Evolutionary conservation across 2,797 vertebrate species (phyloP).

Genomic region (Acrossocheilus fasciatus): DNA sequence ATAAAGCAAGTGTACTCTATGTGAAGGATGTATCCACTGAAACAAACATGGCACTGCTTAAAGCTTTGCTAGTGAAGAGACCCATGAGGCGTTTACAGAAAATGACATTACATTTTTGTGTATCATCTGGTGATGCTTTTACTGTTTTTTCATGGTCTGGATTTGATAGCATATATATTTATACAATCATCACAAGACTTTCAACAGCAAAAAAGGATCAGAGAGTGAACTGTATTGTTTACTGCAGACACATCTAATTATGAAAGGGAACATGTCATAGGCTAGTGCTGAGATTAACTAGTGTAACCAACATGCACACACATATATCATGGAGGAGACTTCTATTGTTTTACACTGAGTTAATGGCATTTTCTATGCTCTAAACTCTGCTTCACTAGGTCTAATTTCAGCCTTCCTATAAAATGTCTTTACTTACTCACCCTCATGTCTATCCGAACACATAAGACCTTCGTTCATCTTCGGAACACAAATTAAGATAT

Average conservation of each 20-base stretch:
- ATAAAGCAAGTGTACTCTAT: not conserved
- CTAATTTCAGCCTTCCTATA: not conserved
- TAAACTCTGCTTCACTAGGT: not conserved
- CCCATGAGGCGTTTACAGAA: not conserved
- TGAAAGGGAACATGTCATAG: not conserved
- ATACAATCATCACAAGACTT: not conserved
- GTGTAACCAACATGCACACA: not conserved
- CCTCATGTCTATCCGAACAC: too few relatives aligned
- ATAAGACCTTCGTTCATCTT: too few relatives aligned
- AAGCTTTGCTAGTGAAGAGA: not conserved
- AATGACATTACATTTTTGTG: not conserved
- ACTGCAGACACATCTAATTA: not conserved
- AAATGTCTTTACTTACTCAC: too few relatives aligned
- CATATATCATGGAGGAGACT: not conserved
- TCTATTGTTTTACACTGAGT: not conserved
- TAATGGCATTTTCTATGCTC: not conserved
- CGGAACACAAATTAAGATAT: too few relatives aligned
- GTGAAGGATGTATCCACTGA: not conserved
- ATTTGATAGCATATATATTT: not conserved
- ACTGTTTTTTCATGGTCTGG: not conserved
- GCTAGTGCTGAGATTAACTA: not conserved
- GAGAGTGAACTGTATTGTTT: not conserved
- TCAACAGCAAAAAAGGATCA: constrained; percentile 4
- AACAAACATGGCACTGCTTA: not conserved
- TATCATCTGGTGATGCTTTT: not conserved